Base-by-base conservation (phyloP, 2,888 invertebrate genomes). In the Pseudococcus viburni region DNA sequence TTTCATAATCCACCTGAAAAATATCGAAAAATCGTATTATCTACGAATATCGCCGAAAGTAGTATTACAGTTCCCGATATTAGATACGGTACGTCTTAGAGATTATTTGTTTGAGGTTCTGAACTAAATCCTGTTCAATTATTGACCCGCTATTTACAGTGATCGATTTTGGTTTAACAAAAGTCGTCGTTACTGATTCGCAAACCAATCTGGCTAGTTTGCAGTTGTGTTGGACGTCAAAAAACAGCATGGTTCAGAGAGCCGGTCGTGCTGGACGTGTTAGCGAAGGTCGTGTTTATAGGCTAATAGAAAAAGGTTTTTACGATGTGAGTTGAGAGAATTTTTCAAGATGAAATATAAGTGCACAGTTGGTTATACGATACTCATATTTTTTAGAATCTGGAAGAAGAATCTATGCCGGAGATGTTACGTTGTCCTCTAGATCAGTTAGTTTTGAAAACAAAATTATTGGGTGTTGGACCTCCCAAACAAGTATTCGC, bases 131-230 rank as follows among this genome's bases (percentile, higher is more conserved):
- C 46, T 11, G 19, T 39, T 15, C 11, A 64, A 46, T 48, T 42
- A 39, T 46, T 48, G 5, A 22, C 22, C 7, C 86, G 89, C 89
- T 90, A 89, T 90, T 91, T 92, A 80, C 91, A 96, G 98, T 99
- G 84, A 95, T 99, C 90, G 99, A 99, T 92, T 98, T 97, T 92
- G 99, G 98, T 92, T 92, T 98, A 89, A 96, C 96, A 89, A 98
- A 98, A 92, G 94, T 94, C 55, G 92, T 97, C 90, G 93, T 95
- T 7, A 94, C 95, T 84, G 96, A 98, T 91, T 92, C 94, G 0
- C 92, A 93, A 0, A 96, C 97, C 0, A 96, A 96, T 92, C 96
- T 95, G 91, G 94, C 95, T 26, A 94, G 95, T 83, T 93, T 99
- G 80, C 94, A 95, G 90, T 91, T 98, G 90, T 93, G 94, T 89